Evolutionary conservation across 2,797 vertebrate species (phyloP).

Genomic region (Pangasius larnaudii): DNA sequence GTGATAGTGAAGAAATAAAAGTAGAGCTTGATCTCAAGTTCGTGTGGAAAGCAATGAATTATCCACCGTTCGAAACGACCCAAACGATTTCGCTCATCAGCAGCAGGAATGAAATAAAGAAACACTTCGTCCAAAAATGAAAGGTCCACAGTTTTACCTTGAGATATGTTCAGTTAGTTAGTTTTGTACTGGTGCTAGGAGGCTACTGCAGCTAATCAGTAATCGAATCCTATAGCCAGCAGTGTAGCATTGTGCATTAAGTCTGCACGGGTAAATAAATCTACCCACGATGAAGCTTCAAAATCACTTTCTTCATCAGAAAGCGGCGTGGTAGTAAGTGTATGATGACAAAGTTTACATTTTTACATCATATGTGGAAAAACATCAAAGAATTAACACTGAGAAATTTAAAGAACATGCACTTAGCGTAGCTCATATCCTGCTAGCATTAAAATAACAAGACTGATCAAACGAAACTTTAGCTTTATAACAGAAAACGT

Average conservation of each 20-base stretch:
- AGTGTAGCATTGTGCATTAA: not conserved
- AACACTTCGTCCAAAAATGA: not conserved
- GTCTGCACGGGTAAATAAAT: not conserved
- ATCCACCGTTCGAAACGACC: not conserved
- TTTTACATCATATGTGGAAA: not conserved
- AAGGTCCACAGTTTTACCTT: not conserved
- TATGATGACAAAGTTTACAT: not conserved
- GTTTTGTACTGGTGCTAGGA: not conserved
- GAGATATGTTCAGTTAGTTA: not conserved
- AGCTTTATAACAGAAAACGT: not conserved
- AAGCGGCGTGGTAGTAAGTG: too few relatives aligned
- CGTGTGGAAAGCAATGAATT: not conserved
- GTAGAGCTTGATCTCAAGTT: not conserved
- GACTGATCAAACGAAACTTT: not conserved
- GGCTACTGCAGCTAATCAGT: not conserved
- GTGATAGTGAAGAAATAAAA: not conserved
- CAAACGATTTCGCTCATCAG: not conserved
- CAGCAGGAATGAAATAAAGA: not conserved
- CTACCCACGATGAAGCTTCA: not conserved
- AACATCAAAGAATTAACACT: not conserved
- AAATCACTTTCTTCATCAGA: not conserved
- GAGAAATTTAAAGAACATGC: not conserved
- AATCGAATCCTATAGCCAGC: not conserved
- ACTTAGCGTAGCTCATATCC: not conserved
- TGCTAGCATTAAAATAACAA: not conserved